A percentile compares a stretch with the other conserved stretches of the same genome.
These are phyloP conservation scores for Tetragnatha versicolor DNA, from an alignment of 1,140 invertebrate genomes.

Conservation along the genomic window DNA sequence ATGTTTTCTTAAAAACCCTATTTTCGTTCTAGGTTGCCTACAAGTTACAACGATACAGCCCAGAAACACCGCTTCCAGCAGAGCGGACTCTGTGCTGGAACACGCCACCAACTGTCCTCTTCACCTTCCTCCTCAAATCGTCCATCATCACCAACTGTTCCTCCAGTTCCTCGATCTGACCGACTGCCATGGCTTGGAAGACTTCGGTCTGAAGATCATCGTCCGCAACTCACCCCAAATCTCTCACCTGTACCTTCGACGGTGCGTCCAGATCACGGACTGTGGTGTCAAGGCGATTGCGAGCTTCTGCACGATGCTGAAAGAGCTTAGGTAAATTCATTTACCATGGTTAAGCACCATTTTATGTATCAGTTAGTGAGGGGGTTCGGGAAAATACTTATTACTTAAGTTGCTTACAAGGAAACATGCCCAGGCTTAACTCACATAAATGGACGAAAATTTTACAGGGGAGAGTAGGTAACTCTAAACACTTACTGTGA, in stretches of 20 bases:
- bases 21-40: conserved; percentile 35
- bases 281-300: conserved; percentile 81
- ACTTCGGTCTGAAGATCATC: conserved; percentile 80
- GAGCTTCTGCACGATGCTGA: conserved; percentile 81
- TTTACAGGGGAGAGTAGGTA: no score
- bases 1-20: no score
- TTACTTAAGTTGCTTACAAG: no score
- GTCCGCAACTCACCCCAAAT: conserved; percentile 86
- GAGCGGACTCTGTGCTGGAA: conserved; percentile 25
- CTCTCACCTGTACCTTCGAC: conserved; percentile 84
- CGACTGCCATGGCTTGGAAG: conserved; percentile 83
- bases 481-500: no score
- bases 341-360: no score
- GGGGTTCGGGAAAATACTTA: no score
- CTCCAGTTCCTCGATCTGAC: conserved; percentile 75
- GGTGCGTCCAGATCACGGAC: conserved; percentile 85
- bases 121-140: conserved; percentile 13
- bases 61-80: neutral
- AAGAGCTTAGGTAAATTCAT: conserved; percentile 71
- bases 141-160: conserved; percentile 30
- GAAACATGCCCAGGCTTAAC: no score
- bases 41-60: conserved; percentile 34
- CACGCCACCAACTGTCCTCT: neutral
- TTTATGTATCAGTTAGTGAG: no score
- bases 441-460: no score